These are phyloP conservation scores for Tupaia tana DNA, from an alignment of 2,113 vertebrate genomes.

Conservation along the genomic window DNA sequence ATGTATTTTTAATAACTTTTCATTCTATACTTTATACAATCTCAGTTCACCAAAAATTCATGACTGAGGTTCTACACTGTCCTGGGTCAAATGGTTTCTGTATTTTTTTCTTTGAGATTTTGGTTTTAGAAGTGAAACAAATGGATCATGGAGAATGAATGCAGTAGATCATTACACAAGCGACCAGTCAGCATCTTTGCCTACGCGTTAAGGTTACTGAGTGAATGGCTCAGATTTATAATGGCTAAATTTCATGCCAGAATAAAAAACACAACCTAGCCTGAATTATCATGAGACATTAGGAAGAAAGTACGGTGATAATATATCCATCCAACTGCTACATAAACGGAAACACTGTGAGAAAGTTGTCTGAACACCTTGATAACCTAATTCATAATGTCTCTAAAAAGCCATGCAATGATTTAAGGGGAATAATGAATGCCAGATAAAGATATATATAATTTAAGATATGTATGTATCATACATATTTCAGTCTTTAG, in stretches of 20 bases:
- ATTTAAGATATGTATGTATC: constrained; percentile 49
- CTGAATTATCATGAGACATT: constrained; percentile 74
- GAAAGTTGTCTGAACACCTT: constrained; percentile 67
- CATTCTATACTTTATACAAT: constrained; percentile 30
- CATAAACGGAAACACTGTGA: constrained; percentile 65
- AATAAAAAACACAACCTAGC: constrained; percentile 68
- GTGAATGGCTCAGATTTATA: constrained; percentile 76
- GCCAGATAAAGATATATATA: constrained; percentile 56
- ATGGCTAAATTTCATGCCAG: constrained; percentile 70
- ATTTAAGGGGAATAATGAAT: constrained; percentile 65
- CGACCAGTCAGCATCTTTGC: constrained; percentile 74
- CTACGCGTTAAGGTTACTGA: constrained; percentile 64
- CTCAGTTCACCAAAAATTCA: constrained; percentile 1
- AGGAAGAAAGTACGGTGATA: constrained; percentile 54
- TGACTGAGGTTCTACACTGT: constrained; percentile 40
- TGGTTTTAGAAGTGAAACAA: constrained; percentile 68
- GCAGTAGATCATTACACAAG: constrained; percentile 69
- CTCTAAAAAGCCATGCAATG: constrained; percentile 58
- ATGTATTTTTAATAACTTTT: constrained; percentile 26
- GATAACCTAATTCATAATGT: constrained; percentile 76
- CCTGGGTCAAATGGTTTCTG: constrained; percentile 41
- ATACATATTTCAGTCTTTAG: constrained; percentile 70
- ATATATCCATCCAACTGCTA: constrained; percentile 71
- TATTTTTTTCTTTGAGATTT: constrained; percentile 39
- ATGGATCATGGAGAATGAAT: constrained; percentile 64